A percentile compares a stretch with the other conserved stretches of the same genome.
phyloP scores from a whole-genome alignment of 2,888 invertebrate genomes.

The Cataglyphis rosenhaueri region DNA sequence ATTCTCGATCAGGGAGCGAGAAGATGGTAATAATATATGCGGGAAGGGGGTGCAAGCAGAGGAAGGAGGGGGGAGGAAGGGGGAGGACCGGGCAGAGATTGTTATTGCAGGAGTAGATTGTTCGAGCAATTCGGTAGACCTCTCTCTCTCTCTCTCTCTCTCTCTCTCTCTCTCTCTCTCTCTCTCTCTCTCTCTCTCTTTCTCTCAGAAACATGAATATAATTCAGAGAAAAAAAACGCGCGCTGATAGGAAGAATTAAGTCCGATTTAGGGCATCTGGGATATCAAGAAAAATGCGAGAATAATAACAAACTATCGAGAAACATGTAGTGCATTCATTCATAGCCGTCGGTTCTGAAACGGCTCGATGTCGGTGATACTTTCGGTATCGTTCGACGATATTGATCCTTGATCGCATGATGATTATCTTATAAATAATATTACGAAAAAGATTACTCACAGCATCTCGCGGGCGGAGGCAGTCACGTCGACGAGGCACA shows the following conservation, averaged over 20 bases:
- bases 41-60: neutral
- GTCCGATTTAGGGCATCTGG: neutral
- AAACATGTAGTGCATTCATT: neutral
- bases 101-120: neutral
- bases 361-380: too few species aligned
- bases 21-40: neutral
- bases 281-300: neutral
- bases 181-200: neutral
- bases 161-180: neutral
- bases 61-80: neutral
- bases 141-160: neutral
- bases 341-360: neutral
- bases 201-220: neutral
- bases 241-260: neutral
- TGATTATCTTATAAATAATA: neutral
- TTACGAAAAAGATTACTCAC: constrained; percentile 63
- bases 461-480: constrained; percentile 64
- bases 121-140: neutral
- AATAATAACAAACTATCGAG: neutral
- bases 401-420: too few species aligned
- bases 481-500: constrained; percentile 47
- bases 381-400: too few species aligned
- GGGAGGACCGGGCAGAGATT: neutral
- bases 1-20: neutral
- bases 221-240: neutral